These are phyloP conservation scores for Prinia subflava DNA, from an alignment of 2,113 vertebrate genomes.

Conservation along the genomic window DNA sequence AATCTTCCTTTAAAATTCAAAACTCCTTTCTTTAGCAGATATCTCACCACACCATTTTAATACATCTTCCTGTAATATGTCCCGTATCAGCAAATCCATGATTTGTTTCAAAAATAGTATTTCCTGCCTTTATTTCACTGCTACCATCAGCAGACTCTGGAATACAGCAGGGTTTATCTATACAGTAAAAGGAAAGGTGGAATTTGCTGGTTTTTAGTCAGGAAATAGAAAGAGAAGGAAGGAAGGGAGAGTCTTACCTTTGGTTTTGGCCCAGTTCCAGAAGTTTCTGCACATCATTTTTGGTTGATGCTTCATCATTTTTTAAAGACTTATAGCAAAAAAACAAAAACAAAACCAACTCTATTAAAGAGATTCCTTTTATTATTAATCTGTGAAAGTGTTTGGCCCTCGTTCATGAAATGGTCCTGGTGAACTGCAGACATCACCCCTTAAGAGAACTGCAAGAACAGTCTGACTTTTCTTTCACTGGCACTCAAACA, in stretches of 20 bases:
- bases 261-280: conserved; percentile 93
- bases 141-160: neutral
- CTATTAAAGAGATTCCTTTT: neutral
- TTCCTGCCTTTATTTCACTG: neutral
- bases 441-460: neutral
- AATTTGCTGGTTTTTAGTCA: neutral
- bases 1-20: neutral
- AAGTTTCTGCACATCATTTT: conserved; percentile 90
- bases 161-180: neutral
- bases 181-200: neutral
- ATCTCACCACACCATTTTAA: neutral
- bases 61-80: neutral
- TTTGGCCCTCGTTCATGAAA: neutral
- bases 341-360: neutral
- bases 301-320: conserved; percentile 87
- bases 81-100: neutral
- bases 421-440: neutral
- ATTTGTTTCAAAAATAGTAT: neutral
- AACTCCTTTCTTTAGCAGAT: neutral
- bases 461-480: neutral
- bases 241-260: conserved; percentile 75
- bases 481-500: neutral
- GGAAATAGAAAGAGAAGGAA: neutral
- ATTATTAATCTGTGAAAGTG: neutral
- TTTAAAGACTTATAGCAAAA: conserved; percentile 83